Base-by-base conservation (phyloP, 2,888 invertebrate species). In the Emesis furor region DNA sequence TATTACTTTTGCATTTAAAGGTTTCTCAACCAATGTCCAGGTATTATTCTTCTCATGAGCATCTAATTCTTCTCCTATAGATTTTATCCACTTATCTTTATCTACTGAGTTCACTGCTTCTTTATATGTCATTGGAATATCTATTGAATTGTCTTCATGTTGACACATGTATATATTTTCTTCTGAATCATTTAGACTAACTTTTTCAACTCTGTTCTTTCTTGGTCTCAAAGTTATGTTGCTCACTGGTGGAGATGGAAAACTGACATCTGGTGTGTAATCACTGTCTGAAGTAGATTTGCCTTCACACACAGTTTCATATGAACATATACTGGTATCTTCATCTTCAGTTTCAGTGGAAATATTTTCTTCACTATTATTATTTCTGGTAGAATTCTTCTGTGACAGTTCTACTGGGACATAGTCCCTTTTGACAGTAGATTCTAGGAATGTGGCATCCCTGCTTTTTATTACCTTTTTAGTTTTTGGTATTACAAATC, bases 401-500 rank as follows among this genome's bases (percentile, higher is more conserved):
- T 75, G 65, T 30, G 68, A 68, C 35, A 78, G 37, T 76, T 78
- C 69, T 12, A 81, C 17, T 17, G 72, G 73, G 5, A 81, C 79
- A 79, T 46, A 79, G 55, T 82, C 24, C 67, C 82, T 79, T 42
- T 77, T 79, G 2, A 79, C 67, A 42, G 55, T 79, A 3, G 73
- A 76, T 32, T 84, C 79, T 4, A 84, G 2, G 42, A 81, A 84
- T 14, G 24, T 30, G n/a, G 75, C 84, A 79, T 84, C 76, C 35
- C 79, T 81, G n/a, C 79, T 84, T 30, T 81, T 81, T 10, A 79
- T 62, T 7, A 75, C 71, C 30, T 24, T 79, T 51, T 71, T 69
- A 5, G 73, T 4, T 3, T 37, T 76, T 10, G 85, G 82, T 69
- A 83, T 30, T 10, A 86, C 69, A 5, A 89, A 89, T 62, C 88